phyloP scores from a whole-genome alignment of 2,888 invertebrate species.

The Oscheius sp. region DNA sequence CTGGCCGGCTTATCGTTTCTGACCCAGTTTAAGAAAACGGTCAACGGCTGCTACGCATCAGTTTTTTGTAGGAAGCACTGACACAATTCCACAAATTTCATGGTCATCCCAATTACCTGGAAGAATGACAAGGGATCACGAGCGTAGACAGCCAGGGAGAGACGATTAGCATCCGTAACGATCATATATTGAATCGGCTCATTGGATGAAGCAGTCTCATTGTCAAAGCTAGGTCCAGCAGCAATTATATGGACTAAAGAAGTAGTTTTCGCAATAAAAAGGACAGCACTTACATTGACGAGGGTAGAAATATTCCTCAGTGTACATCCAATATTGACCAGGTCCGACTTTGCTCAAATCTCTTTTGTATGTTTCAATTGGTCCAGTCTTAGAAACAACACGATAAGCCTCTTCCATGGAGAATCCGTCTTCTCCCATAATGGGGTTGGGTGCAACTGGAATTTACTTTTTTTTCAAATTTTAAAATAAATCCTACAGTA shows the following conservation, averaged over 20 bases:
- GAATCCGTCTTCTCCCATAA: conserved; percentile 70
- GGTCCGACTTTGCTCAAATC: conserved; percentile 69
- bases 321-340: conserved; percentile 71
- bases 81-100: conserved; percentile 22
- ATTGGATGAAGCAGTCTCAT: conserved; percentile 61
- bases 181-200: conserved; percentile 68
- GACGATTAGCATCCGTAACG: conserved; percentile 69
- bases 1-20: conserved; percentile 23
- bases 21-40: conserved; percentile 12
- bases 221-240: conserved; percentile 68
- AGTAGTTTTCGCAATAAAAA: neutral
- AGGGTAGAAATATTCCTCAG: conserved; percentile 71
- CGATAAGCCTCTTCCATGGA: conserved; percentile 70
- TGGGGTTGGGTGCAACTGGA: conserved; percentile 68
- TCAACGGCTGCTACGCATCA: conserved; percentile 7
- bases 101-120: conserved; percentile 49
- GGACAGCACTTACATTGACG: conserved; percentile 64
- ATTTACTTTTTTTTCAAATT: conserved; percentile 15
- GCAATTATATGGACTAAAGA: conserved; percentile 69
- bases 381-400: conserved; percentile 68
- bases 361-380: conserved; percentile 70
- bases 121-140: conserved; percentile 68
- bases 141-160: conserved; percentile 69
- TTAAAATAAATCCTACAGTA: conserved; percentile 63
- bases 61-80: conserved; percentile 8